phyloP scores from a whole-genome alignment of 1,140 invertebrate genomes.

The Brachionus rubens region DNA sequence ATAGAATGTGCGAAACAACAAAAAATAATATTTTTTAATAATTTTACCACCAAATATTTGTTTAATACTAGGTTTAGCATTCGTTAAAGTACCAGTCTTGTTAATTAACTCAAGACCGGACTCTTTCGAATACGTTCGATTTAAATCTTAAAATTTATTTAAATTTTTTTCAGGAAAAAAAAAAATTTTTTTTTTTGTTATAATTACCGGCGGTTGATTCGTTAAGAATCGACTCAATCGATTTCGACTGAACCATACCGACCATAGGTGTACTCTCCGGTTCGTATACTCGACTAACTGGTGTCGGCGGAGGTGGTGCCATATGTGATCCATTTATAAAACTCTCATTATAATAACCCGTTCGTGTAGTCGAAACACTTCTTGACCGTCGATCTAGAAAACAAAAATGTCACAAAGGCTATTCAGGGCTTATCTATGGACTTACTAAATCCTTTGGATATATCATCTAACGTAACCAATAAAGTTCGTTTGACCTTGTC shows the following conservation, averaged over 20 bases:
- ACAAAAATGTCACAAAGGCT: neutral
- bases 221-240: conserved; percentile 43
- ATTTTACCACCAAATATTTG: conserved; percentile 21
- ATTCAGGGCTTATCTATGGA: neutral
- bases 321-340: neutral
- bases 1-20: too few relatives aligned
- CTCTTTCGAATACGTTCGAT: conserved; percentile 42
- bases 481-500: conserved; percentile 32
- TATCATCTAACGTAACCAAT: conserved; percentile 28
- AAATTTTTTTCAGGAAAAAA: neutral
- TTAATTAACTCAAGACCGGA: conserved; percentile 14
- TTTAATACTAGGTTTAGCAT: conserved; percentile 9
- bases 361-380: conserved; percentile 19
- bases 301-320: conserved; percentile 23
- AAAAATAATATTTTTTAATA: too few relatives aligned
- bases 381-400: conserved; percentile 18
- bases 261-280: neutral
- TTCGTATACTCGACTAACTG: neutral
- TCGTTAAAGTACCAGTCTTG: too few relatives aligned
- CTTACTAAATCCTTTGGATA: conserved; percentile 35
- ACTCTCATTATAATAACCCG: neutral
- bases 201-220: conserved; percentile 29
- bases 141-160: conserved; percentile 3
- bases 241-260: conserved; percentile 10
- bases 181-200: neutral